A percentile compares a stretch with the other conserved stretches of the same genome.
Conservation (phyloP, 2,113 vertebrate genomes). For the Macrotis lagotis region DNA sequence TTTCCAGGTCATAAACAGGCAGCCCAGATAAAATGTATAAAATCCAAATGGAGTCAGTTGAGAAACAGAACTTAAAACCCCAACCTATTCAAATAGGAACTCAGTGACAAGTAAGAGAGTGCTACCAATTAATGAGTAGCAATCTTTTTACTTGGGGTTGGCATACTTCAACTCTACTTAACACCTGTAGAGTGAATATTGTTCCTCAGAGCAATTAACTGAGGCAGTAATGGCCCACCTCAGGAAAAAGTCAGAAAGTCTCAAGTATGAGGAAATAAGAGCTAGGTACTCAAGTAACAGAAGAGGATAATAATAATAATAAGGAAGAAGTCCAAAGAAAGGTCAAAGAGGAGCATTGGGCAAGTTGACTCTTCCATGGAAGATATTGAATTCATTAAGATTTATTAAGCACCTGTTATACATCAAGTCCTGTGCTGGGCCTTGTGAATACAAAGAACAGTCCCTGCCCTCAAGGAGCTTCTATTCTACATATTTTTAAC, state of each 20-base stretch:
- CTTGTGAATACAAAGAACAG: background rate
- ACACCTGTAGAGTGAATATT: background rate
- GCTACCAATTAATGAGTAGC: constrained; percentile 18
- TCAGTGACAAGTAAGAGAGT: constrained; percentile 54
- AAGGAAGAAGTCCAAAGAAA: background rate
- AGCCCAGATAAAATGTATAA: constrained; percentile 54
- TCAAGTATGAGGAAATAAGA: background rate
- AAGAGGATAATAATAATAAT: no score
- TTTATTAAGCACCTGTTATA: background rate
- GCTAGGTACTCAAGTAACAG: background rate
- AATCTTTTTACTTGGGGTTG: background rate
- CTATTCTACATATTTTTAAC: background rate
- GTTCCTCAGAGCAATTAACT: background rate
- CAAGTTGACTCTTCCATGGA: background rate
- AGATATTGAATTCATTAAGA: background rate
- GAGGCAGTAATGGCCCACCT: background rate
- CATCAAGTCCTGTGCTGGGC: background rate
- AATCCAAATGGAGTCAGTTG: constrained; percentile 55
- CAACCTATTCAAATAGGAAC: constrained; percentile 36
- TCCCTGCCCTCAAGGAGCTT: background rate
- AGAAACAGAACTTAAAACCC: constrained; percentile 55
- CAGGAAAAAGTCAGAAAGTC: background rate
- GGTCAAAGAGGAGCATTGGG: background rate
- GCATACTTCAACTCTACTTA: constrained; percentile 10
- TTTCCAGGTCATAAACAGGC: constrained; percentile 61